Conservation (phyloP, 2,888 invertebrate species). For the Pollenia amentaria region DNA sequence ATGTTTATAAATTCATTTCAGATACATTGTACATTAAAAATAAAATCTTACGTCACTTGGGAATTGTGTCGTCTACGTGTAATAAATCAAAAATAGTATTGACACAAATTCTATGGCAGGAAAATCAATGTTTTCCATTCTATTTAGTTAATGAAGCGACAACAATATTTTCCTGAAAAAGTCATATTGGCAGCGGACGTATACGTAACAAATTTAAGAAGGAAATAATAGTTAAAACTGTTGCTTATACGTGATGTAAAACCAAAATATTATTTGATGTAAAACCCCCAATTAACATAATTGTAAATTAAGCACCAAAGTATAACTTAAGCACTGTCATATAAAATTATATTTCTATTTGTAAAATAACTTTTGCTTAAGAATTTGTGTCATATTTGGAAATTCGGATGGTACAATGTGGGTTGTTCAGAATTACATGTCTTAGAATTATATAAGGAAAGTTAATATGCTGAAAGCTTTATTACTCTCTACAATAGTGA, state of each 20-base stretch:
- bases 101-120: neutral
- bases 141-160: neutral
- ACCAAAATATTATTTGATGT: neutral
- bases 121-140: neutral
- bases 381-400: no score
- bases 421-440: no score
- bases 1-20: no score
- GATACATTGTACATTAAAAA: neutral
- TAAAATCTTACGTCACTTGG: neutral
- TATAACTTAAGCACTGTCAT: no score
- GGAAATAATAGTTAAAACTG: neutral
- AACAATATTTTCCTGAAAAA: neutral
- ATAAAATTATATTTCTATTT: no score
- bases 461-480: no score
- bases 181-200: neutral
- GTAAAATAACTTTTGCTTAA: no score
- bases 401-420: no score
- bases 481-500: no score
- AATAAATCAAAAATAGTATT: conserved; percentile 31
- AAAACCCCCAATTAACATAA: conserved; percentile 22
- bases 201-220: conserved; percentile 34
- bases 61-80: neutral
- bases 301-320: conserved; percentile 1
- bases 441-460: no score
- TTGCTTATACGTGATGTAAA: conserved; percentile 55